A percentile compares a stretch with the other conserved stretches of the same genome.
Conservation (phyloP, 2,888 invertebrate species). For the Andricus curvator region DNA sequence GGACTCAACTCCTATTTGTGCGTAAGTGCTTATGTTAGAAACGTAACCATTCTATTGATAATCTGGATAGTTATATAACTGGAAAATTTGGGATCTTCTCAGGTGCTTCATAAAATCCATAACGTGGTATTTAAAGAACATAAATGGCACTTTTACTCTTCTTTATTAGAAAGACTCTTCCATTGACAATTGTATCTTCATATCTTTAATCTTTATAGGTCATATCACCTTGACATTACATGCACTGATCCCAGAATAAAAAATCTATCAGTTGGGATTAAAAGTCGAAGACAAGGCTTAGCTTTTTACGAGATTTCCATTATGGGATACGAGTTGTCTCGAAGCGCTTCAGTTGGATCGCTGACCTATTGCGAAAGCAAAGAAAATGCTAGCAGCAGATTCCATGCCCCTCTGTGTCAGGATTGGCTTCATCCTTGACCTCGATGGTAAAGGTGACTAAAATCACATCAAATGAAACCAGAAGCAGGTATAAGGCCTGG, state of each 20-base stretch:
- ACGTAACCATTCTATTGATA: no score
- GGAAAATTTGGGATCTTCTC: no score
- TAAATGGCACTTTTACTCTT: background rate
- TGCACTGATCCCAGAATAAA: background rate
- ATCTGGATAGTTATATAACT: no score
- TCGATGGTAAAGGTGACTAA: constrained; percentile 69
- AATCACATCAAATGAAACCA: constrained; percentile 41
- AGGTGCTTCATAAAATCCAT: no score
- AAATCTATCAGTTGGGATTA: background rate
- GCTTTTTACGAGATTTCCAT: constrained; percentile 18
- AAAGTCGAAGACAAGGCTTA: constrained; percentile 28
- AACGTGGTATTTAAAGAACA: no score
- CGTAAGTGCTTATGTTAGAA: constrained; percentile 39
- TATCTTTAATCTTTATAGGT: constrained; percentile 34
- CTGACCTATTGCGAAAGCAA: constrained; percentile 73
- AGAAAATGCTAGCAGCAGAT: constrained; percentile 67
- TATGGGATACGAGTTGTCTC: constrained; percentile 49
- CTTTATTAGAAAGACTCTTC: background rate
- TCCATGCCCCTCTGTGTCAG: constrained; percentile 56
- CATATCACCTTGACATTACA: constrained; percentile 18
- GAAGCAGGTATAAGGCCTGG: no score
- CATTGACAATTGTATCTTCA: background rate
- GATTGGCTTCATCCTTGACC: constrained; percentile 69
- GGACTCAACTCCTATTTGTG: constrained; percentile 44
- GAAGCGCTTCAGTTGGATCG: constrained; percentile 55